Conservation (phyloP, 2,888 invertebrate species). For the Boloria selene region DNA sequence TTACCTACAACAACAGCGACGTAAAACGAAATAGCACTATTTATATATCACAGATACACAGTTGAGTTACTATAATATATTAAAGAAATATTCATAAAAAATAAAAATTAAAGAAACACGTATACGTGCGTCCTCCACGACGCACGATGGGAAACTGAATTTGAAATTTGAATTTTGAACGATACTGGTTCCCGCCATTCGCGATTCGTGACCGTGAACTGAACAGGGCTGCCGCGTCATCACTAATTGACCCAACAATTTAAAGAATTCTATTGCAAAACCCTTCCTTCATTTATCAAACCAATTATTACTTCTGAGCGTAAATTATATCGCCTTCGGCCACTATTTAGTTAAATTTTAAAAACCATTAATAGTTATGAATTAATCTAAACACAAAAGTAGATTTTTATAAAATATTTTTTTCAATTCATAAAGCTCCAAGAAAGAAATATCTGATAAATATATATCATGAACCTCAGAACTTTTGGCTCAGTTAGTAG, state of each 20-base stretch:
- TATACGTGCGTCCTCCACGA: constrained; percentile 52
- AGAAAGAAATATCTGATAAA: too few relatives aligned
- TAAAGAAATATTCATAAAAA: constrained; percentile 42
- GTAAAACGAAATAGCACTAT: constrained; percentile 58
- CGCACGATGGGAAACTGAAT: constrained; percentile 65
- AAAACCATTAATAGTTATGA: too few relatives aligned
- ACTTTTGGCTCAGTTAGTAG: too few relatives aligned
- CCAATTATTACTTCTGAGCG: too few relatives aligned
- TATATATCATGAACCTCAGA: too few relatives aligned
- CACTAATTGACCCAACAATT: neutral
- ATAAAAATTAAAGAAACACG: constrained; percentile 25
- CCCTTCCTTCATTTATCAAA: neutral
- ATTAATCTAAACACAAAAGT: too few relatives aligned
- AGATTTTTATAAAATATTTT: too few relatives aligned
- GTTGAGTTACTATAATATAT: constrained; percentile 22
- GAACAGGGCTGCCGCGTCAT: constrained; percentile 48
- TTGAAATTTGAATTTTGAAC: constrained; percentile 27
- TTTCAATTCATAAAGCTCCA: too few relatives aligned
- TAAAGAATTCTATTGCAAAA: neutral
- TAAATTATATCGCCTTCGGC: too few relatives aligned
- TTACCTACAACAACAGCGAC: constrained; percentile 45
- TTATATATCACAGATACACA: constrained; percentile 55
- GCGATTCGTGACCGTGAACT: constrained; percentile 40
- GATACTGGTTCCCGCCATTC: constrained; percentile 37
- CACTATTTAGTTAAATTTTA: too few relatives aligned